Evolutionary conservation across 2,888 invertebrate genomes (phyloP), one percentile per base, ranked within the genome.

Genomic region (Masnerella sp.): DNA sequence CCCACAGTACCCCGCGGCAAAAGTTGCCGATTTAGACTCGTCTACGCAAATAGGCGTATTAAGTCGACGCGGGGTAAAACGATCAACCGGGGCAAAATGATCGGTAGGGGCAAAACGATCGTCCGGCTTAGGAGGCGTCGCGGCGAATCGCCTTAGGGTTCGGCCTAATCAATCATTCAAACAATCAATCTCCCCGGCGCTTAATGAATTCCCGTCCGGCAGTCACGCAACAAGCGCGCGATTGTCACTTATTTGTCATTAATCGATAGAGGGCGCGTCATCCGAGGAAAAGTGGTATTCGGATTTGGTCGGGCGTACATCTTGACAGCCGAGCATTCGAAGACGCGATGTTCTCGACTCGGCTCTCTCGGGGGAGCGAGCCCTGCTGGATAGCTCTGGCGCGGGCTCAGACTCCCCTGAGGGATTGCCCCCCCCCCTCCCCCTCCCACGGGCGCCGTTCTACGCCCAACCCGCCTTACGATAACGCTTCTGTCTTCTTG

Each of bases 401-500:
- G 82, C 82, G 83, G 81, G 77, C 82, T 83, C 85, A 84, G 84
- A 85, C 84, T 85, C 84, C 81, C 84, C n/a, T 20, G 84, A 79
- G 84, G 83, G 72, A 61, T 64, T 71, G 51, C 56, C 67, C 12
- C 56, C 75, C 61, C 54, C 30, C 38, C 59, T 69, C 12, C 56
- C 74, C 61, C 54, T 20, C 38, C 62, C 68, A 56, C 71, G 62
- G 61, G 61, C 71, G 52, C 70, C 64, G 69, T 72, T 75, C 75
- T 67, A 64, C 62, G 64, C 75, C 64, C 74, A 70, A 56, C 62
- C 71, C 49, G 74, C 78, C 77, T 78, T 73, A 79, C 77, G 77
- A 83, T 80, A 83, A 78, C 76, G 79, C 74, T 56, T 58, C 58
- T 51, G 64, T 69, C 45, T 52, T 70, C 64, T 65, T 58, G 59